Evolutionary conservation across 37 sponge, comb jelly and placozoan species (phyloP).

Genomic region (Mnemiopsis leidyi): DNA sequence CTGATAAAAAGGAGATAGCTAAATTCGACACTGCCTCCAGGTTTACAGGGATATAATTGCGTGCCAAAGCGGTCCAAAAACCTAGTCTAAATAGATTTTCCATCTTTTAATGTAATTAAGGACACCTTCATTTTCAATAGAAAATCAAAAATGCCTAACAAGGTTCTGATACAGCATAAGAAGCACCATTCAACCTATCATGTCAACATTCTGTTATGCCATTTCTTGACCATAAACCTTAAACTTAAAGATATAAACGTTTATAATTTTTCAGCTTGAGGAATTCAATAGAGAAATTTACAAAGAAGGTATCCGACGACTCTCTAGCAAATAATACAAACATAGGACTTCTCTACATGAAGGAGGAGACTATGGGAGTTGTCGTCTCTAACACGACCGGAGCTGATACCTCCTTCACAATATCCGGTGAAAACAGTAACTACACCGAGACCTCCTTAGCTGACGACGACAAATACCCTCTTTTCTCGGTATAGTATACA

Average conservation of each 20-base stretch:
- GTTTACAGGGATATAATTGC: too few species aligned
- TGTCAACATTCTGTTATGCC: too few species aligned
- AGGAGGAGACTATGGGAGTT: slow-evolving; percentile 10
- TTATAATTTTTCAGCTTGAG: slow-evolving; percentile 18
- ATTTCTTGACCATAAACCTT: too few species aligned
- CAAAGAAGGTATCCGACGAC: not conserved
- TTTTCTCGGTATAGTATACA: not conserved
- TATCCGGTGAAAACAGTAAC: not conserved
- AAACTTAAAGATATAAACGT: too few species aligned
- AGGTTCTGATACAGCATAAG: too few species aligned
- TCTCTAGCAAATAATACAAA: not conserved
- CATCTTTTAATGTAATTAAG: too few species aligned
- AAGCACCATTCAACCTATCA: too few species aligned
- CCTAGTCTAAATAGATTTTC: too few species aligned
- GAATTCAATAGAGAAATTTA: not conserved
- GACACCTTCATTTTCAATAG: too few species aligned
- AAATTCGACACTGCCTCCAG: not conserved
- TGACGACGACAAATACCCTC: not conserved
- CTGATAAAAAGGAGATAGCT: not conserved
- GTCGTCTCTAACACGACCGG: not conserved
- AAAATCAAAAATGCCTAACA: too few species aligned
- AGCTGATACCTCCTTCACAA: not conserved
- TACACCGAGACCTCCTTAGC: not conserved
- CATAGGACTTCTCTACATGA: not conserved
- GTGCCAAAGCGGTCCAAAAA: too few species aligned